Percentiles rank a stretch among this genome's conserved stretches.
phyloP scores from a whole-genome alignment of 2,888 invertebrate genomes.

The Andrena minutula region DNA sequence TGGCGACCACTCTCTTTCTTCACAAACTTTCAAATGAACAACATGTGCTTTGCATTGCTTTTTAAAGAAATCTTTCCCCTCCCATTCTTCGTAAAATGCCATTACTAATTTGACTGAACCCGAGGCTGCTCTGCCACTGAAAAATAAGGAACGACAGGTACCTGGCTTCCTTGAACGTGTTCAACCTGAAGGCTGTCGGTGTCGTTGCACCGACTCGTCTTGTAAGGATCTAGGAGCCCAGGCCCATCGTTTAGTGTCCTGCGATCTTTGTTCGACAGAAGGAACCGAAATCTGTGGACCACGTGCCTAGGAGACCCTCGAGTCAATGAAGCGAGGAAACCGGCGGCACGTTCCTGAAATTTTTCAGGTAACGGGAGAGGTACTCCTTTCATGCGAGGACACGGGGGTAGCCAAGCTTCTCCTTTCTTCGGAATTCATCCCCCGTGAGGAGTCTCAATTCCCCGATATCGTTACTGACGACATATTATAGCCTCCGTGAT shows the following conservation, averaged over 20 bases:
- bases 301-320: slow-evolving; percentile 54
- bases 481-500: slow-evolving; percentile 22
- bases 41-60: no score
- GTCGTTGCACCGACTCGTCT: slow-evolving; percentile 41
- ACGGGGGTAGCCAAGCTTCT: slow-evolving; percentile 20
- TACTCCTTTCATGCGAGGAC: slow-evolving; percentile 16
- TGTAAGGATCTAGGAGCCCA: slow-evolving; percentile 13
- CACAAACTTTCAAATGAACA: no score
- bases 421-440: slow-evolving; percentile 44
- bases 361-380: slow-evolving; percentile 59
- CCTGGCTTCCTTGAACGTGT: background rate
- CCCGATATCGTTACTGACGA: slow-evolving; percentile 43
- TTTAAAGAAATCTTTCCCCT: no score
- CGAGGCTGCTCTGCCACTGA: background rate
- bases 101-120: background rate
- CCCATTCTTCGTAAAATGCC: background rate
- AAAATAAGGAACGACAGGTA: slow-evolving; percentile 35
- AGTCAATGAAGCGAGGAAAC: slow-evolving; percentile 53
- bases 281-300: slow-evolving; percentile 53
- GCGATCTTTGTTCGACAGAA: slow-evolving; percentile 46
- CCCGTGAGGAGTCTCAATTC: slow-evolving; percentile 15
- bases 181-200: slow-evolving; percentile 38
- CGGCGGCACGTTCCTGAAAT: slow-evolving; percentile 58
- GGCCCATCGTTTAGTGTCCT: slow-evolving; percentile 12
- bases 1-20: no score